Conservation (phyloP, 2,888 invertebrate genomes). For the Rhamnusium bicolor region DNA sequence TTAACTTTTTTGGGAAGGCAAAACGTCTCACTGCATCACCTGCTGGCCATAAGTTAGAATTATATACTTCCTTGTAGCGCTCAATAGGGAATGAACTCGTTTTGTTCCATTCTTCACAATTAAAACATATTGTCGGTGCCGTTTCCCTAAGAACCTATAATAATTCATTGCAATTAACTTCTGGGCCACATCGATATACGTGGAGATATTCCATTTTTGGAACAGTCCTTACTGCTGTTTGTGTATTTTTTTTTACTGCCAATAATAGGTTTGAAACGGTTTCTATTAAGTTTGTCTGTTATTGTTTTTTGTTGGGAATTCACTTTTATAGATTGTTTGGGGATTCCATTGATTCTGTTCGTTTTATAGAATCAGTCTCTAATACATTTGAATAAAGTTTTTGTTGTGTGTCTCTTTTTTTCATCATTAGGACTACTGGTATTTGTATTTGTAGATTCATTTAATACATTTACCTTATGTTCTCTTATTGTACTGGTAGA, state of each 20-base stretch:
- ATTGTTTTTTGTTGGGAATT: not conserved
- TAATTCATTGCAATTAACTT: slow-evolving; percentile 7
- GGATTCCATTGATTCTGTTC: not conserved
- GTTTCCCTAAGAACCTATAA: slow-evolving; percentile 10
- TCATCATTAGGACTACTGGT: not conserved
- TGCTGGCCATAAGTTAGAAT: not conserved
- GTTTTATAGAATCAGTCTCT: not conserved
- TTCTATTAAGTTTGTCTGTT: not conserved
- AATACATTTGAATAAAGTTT: not conserved
- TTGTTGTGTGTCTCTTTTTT: not conserved
- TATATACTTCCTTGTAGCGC: not conserved
- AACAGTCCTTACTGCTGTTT: not conserved
- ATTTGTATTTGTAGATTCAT: not conserved
- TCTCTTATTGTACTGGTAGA: not conserved
- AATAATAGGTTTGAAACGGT: not conserved
- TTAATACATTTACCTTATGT: not conserved
- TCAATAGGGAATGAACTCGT: not conserved
- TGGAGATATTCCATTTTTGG: slow-evolving; percentile 11
- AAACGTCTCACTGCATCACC: not conserved
- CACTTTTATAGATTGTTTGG: not conserved
- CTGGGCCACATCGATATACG: slow-evolving; percentile 13
- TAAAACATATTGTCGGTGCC: slow-evolving; percentile 9
- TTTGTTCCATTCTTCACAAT: slow-evolving; percentile 12
- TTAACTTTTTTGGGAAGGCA: not conserved
- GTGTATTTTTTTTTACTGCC: not conserved